A percentile compares a stretch with the other conserved stretches of the same genome.
These are phyloP conservation scores for Mamestra configurata DNA, from an alignment of 1,140 invertebrate genomes.

Conservation along the genomic window DNA sequence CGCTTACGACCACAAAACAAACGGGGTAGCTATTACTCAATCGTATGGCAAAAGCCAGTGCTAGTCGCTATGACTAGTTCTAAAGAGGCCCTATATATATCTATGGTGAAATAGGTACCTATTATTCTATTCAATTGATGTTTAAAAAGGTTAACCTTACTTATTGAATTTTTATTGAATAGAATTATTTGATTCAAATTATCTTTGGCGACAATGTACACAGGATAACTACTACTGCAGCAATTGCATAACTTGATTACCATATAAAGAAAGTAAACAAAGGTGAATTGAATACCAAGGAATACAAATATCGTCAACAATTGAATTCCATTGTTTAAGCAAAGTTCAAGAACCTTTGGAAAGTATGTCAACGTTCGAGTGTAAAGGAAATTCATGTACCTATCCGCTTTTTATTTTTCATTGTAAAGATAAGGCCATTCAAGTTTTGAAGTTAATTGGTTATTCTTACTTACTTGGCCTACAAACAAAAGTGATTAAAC, in stretches of 20 bases:
- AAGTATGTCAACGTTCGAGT: not conserved
- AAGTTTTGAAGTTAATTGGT: not conserved
- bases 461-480: no score
- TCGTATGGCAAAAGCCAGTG: no score
- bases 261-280: conserved; percentile 36
- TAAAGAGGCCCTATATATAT: no score
- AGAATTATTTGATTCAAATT: no score
- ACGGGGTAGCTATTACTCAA: no score
- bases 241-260: conserved; percentile 14
- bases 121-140: no score
- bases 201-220: not conserved
- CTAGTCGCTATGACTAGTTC: no score
- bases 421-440: not conserved
- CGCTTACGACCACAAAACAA: no score
- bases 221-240: not conserved
- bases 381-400: not conserved
- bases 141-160: no score
- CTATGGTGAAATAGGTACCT: no score
- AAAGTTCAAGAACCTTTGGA: conserved; percentile 14
- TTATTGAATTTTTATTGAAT: no score
- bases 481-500: no score
- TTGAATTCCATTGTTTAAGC: conserved; percentile 20
- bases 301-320: not conserved
- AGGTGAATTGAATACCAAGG: not conserved
- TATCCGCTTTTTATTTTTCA: not conserved